Base-by-base conservation (phyloP, 2,888 invertebrate species). In the Catocala fraxini region DNA sequence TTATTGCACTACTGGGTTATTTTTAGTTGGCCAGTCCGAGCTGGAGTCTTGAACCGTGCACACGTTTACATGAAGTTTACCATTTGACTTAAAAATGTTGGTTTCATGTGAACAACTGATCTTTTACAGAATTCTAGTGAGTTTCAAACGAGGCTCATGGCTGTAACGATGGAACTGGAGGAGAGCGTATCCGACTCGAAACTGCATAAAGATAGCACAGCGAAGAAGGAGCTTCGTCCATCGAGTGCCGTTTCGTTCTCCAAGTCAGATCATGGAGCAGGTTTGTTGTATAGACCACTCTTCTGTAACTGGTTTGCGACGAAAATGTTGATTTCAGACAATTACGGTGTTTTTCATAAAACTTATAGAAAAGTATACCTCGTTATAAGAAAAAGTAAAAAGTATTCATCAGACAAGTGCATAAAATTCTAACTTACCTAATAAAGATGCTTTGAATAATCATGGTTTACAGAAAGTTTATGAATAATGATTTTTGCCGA, bases 151-250 rank as follows among this genome's bases (percentile, higher is more conserved):
- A 77, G 73, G 77, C 87, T 84, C 86, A 93, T 93, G 93, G 93
- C 93, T 91, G 79, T 94, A 91, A 93, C 87, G 71, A 94, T 93
- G 94, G 92, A 92, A 56, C 83, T 93, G 58, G 93, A 90, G 78
- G 93, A 93, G 82, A 92, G 89, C 78, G 90, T 76, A 45, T 94
- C 94, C 66, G 94, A 94, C 85, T 94, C 94, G 25, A 94, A 93
- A 78, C 82, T 94, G 65, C 92, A 89, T 68, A 92, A 90, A 75
- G 92, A 93, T 63, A 93, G 91, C 79, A 79, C 84, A 9, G 73
- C 80, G 42, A 94, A 93, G 73, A 93, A 91, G 71, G 93, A 94
- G 52, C 71, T 93, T 61, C 84, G 94, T 43, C 93, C 94, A 39
- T 81, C 86, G 15, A 94, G 93, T 79, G 92, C 92, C 65, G 85